Conservation (phyloP, 2,797 vertebrate genomes). For the Tinamus major region DNA sequence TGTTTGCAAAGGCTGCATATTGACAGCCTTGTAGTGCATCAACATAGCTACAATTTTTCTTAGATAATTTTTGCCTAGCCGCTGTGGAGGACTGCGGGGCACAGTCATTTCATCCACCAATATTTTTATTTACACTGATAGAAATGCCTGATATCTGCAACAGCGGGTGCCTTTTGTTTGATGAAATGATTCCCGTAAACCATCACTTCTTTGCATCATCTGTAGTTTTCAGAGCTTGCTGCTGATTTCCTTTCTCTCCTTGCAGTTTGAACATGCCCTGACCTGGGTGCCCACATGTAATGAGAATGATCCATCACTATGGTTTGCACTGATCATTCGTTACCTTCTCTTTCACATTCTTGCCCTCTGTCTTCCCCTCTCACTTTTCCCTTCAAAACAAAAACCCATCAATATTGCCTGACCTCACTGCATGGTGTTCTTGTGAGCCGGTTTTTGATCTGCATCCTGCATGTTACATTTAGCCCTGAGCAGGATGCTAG, state of each 20-base stretch:
- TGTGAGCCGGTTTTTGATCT: slow-evolving; percentile 13
- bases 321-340: slow-evolving; percentile 62
- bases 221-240: neutral
- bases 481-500: slow-evolving; percentile 46
- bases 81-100: neutral
- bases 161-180: slow-evolving; percentile 12
- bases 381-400: slow-evolving; percentile 9
- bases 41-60: neutral
- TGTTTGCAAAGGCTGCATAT: neutral
- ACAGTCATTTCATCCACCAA: neutral
- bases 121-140: neutral
- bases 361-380: slow-evolving; percentile 8
- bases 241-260: slow-evolving; percentile 64
- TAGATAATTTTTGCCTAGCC: neutral
- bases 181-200: slow-evolving; percentile 7
- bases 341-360: slow-evolving; percentile 37
- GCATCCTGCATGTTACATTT: slow-evolving; percentile 33
- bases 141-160: neutral
- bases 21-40: neutral
- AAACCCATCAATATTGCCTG: slow-evolving; percentile 18
- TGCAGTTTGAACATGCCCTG: slow-evolving; percentile 66
- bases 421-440: slow-evolving; percentile 65
- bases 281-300: slow-evolving; percentile 54
- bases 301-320: slow-evolving; percentile 56
- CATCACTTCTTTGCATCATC: neutral